A percentile compares a stretch with the other conserved stretches of the same genome.
These are phyloP conservation scores for Intellagama lesueurii DNA, from an alignment of 2,797 vertebrate genomes.

Conservation along the genomic window DNA sequence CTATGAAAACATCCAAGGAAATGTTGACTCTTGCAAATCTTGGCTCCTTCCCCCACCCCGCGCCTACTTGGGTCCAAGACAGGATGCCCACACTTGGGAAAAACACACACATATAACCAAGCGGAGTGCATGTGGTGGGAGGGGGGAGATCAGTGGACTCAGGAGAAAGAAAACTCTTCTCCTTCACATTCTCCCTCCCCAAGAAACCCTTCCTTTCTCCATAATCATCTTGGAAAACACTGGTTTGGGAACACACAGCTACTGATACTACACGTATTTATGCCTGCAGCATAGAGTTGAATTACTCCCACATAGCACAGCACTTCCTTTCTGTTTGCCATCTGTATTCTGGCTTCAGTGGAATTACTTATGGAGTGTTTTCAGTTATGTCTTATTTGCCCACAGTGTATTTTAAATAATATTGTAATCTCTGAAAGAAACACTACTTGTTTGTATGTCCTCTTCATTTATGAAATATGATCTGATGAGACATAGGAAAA, in stretches of 20 bases:
- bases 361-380: conserved; percentile 18
- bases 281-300: conserved; percentile 43
- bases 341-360: conserved; percentile 35
- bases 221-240: neutral
- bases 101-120: neutral
- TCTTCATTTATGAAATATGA: neutral
- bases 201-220: neutral
- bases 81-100: neutral
- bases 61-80: neutral
- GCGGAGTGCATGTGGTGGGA: too few species aligned
- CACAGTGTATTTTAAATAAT: neutral
- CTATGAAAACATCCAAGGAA: neutral
- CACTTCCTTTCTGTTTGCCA: conserved; percentile 30
- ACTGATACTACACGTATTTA: neutral
- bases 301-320: conserved; percentile 36
- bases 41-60: too few species aligned
- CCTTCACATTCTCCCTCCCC: neutral
- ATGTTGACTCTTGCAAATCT: neutral
- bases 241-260: neutral
- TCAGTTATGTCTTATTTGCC: neutral
- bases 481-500: conserved; percentile 10
- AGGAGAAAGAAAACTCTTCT: neutral
- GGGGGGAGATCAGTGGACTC: too few species aligned
- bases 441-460: neutral
- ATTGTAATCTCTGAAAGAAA: neutral